Evolutionary conservation across 2,797 vertebrate genomes (phyloP), one percentile per base, ranked within the genome.

Genomic region (Falco rusticolus): DNA sequence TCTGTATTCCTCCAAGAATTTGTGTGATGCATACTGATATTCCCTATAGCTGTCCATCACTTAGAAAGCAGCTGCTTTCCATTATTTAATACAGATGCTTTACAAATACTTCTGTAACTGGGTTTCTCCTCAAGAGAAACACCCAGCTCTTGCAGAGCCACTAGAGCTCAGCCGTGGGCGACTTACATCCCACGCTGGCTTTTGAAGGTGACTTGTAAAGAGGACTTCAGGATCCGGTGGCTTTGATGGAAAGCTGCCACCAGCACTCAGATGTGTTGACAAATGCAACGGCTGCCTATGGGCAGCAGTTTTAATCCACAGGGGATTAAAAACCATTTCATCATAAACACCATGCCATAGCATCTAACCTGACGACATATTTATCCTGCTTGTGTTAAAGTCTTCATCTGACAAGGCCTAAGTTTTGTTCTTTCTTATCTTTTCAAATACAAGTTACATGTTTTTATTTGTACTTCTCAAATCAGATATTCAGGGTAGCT

Each of bases 101-200:
- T 60, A 75, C 16, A 78, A 94, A 95, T 43, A 66, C 18, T 76
- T 77, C 51, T 51, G 29, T 41, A 57, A 59, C 43, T 66, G 0
- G 0, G 17, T 65, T 84, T 90, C 37, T 76, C 15, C 72, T 82
- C 20, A 41, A 24, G 50, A 88, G 68, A 19, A 91, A 56, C 54
- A 78, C 3, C 2, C 25, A 12, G 4, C 21, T 64, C 80, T 72
- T 74, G 74, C 39, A 41, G 54, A 86, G 47, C 37, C 64, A 15
- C 48, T 70, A 28, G 37, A 89, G 56, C 68, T 90, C 65, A 88
- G 61, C 33, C 0, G 0, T 8, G 8, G 53, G 28, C 0, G 0
- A 34, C 37, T 87, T 87, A 63, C 71, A 95, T 56, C 56, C 64
- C 57, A 77, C 0, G 0, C 13, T 2, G 5, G 31, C 41, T 83